Conservation (phyloP, 2,797 vertebrate genomes). For the Sebastes diploproa region DNA sequence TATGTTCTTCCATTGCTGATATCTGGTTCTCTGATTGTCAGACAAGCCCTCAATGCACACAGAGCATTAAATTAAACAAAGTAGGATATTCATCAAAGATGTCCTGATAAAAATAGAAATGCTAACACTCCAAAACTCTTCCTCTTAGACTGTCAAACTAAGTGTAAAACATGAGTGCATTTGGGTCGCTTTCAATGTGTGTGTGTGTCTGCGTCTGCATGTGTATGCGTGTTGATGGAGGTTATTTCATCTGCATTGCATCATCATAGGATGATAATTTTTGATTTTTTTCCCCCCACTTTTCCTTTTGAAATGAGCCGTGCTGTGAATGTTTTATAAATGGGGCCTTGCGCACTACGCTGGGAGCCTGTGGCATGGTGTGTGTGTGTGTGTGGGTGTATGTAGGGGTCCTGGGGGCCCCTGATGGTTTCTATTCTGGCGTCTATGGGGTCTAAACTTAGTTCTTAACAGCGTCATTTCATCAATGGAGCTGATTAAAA, state of each 20-base stretch:
- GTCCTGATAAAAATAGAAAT: constrained; percentile 64
- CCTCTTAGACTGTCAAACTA: constrained; percentile 63
- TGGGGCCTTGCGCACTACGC: constrained; percentile 41
- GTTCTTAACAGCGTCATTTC: constrained; percentile 22
- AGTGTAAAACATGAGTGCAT: constrained; percentile 64
- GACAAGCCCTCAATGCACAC: constrained; percentile 21
- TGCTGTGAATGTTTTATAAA: constrained; percentile 73
- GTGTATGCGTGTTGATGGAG: constrained; percentile 57
- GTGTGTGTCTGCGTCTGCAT: neutral
- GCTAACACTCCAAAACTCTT: constrained; percentile 48
- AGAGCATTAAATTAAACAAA: constrained; percentile 47
- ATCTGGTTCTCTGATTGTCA: constrained; percentile 35
- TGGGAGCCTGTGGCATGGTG: constrained; percentile 33
- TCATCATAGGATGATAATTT: constrained; percentile 76
- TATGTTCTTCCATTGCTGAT: neutral
- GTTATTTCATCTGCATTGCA: constrained; percentile 83
- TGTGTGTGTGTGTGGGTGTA: constrained; percentile 6
- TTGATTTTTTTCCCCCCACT: constrained; percentile 56
- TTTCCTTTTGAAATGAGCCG: constrained; percentile 76
- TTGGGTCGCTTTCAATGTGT: constrained; percentile 57
- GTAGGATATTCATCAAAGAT: constrained; percentile 62
- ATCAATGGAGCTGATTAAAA: neutral
- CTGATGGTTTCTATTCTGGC: constrained; percentile 13
- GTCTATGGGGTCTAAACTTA: constrained; percentile 6
- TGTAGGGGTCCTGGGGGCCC: constrained; percentile 11